phyloP scores from a whole-genome alignment of 2,113 vertebrate species.

The Tupaia chinensis region DNA sequence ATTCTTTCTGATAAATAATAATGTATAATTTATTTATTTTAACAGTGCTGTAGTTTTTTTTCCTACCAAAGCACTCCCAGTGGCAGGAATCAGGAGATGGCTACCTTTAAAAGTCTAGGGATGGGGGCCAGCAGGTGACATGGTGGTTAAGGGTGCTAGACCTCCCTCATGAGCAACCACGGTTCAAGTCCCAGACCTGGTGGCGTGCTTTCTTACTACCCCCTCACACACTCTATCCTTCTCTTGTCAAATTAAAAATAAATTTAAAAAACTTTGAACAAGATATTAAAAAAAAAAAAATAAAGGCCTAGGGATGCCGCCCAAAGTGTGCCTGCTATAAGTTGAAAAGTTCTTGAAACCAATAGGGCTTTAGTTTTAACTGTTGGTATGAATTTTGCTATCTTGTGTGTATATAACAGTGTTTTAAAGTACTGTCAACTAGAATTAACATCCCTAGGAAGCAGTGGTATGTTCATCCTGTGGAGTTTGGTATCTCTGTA shows the following conservation, averaged over 20 bases:
- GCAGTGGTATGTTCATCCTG: neutral
- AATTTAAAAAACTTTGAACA: too few relatives aligned
- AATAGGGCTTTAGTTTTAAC: slow-evolving; percentile 1
- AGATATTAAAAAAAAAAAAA: too few relatives aligned
- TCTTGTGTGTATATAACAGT: slow-evolving; percentile 34
- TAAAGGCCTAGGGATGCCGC: neutral
- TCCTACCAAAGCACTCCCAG: neutral
- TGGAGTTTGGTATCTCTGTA: neutral
- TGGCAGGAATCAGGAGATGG: neutral
- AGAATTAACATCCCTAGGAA: neutral
- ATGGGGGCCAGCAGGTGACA: neutral
- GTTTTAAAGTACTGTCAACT: slow-evolving; percentile 30
- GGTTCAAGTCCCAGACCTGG: too few relatives aligned
- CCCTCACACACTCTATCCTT: too few relatives aligned
- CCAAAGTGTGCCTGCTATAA: neutral
- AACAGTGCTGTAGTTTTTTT: slow-evolving; percentile 39
- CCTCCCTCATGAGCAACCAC: too few relatives aligned
- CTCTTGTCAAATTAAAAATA: too few relatives aligned
- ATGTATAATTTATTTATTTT: slow-evolving; percentile 41
- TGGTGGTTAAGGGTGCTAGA: too few relatives aligned
- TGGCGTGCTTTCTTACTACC: too few relatives aligned
- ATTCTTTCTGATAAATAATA: slow-evolving; percentile 38
- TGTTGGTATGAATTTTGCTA: slow-evolving; percentile 28
- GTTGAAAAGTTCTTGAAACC: slow-evolving; percentile 10
- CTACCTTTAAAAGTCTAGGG: neutral